These are phyloP conservation scores for Oppia nitens DNA, from an alignment of 1,140 invertebrate species.

Conservation along the genomic window DNA sequence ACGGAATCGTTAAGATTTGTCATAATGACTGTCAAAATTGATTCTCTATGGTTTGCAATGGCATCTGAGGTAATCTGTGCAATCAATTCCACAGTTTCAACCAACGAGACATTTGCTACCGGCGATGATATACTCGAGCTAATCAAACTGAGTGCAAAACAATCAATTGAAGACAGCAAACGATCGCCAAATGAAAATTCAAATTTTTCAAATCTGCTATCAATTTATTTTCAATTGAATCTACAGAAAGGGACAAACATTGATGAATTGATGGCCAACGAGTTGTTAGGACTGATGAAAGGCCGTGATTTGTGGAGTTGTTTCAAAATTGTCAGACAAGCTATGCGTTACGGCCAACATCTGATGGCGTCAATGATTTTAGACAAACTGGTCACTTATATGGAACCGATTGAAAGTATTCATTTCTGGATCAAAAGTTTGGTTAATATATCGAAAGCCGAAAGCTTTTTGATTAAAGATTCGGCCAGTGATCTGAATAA, in stretches of 20 bases:
- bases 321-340: conserved; percentile 68
- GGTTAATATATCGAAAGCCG: conserved; percentile 30
- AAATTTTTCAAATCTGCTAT: background rate
- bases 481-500: conserved; percentile 5
- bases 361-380: conserved; percentile 26
- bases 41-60: background rate
- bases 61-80: conserved; percentile 2
- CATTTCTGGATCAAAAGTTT: conserved; percentile 75
- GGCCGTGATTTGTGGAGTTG: conserved; percentile 47
- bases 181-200: background rate
- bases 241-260: no score
- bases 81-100: background rate
- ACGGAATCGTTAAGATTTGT: conserved; percentile 5
- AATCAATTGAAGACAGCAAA: background rate
- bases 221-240: conserved; percentile 9
- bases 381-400: conserved; percentile 18
- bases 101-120: background rate
- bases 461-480: conserved; percentile 25
- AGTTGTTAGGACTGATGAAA: conserved; percentile 26
- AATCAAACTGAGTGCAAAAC: no score
- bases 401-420: conserved; percentile 51
- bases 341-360: conserved; percentile 43
- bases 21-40: background rate
- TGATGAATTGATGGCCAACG: background rate
- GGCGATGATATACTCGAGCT: background rate